Evolutionary conservation across 2,888 invertebrate species (phyloP).

Genomic region (Phalera bucephala): DNA sequence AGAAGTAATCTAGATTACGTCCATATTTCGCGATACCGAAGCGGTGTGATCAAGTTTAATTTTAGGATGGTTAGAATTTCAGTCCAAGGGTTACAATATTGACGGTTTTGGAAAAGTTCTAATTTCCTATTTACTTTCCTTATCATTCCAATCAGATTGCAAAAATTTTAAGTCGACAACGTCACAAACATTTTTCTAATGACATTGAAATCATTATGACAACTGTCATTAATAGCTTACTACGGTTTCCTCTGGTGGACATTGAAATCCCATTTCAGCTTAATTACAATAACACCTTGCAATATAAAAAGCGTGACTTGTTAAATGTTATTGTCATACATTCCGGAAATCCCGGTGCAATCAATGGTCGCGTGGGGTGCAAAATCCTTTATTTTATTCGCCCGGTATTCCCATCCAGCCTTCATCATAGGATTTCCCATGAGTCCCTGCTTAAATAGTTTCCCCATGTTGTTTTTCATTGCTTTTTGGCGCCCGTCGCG

Average conservation of each 20-base stretch:
- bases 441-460: conserved; percentile 37
- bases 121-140: too few relatives aligned
- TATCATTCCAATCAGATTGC: too few relatives aligned
- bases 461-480: conserved; percentile 45
- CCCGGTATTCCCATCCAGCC: conserved; percentile 62
- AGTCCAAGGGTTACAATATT: conserved; percentile 16
- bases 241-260: too few relatives aligned
- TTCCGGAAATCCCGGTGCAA: conserved; percentile 63
- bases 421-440: conserved; percentile 75
- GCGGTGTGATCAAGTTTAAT: background rate
- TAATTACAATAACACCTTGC: too few relatives aligned
- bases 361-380: conserved; percentile 57
- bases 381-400: conserved; percentile 42
- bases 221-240: too few relatives aligned
- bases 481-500: conserved; percentile 56
- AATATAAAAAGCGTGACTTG: too few relatives aligned
- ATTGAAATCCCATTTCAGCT: too few relatives aligned
- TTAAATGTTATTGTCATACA: conserved; percentile 42
- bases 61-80: too few relatives aligned
- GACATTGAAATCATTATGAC: too few relatives aligned
- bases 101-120: too few relatives aligned
- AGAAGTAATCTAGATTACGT: conserved; percentile 1
- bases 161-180: too few relatives aligned
- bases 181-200: too few relatives aligned
- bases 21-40: conserved; percentile 2